Evolutionary conservation across 1,140 invertebrate genomes (phyloP).

Genomic region (Stratiolaelaps scimitus): DNA sequence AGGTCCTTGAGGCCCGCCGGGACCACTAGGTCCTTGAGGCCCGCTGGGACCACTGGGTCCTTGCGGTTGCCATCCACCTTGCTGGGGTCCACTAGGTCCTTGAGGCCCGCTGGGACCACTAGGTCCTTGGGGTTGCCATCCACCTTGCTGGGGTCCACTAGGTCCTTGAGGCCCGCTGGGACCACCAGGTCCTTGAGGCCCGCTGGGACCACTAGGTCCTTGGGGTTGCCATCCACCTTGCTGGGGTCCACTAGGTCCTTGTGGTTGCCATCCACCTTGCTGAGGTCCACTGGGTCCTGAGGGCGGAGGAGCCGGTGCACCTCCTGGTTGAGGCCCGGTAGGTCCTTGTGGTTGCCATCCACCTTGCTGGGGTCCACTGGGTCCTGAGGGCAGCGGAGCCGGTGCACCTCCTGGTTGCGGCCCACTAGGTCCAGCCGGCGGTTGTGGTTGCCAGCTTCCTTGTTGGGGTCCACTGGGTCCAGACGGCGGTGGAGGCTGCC

Average conservation of each 20-base stretch:
- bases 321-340: too few species aligned
- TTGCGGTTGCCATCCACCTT: constrained; percentile 5
- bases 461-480: too few species aligned
- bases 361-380: too few species aligned
- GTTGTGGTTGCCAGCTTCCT: too few species aligned
- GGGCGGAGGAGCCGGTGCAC: too few species aligned
- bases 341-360: too few species aligned
- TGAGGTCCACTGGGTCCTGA: background rate
- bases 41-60: background rate
- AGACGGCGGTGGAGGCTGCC: too few species aligned
- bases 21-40: background rate
- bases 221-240: background rate
- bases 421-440: too few species aligned
- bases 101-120: background rate
- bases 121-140: background rate
- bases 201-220: background rate
- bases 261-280: constrained; percentile 20
- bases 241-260: constrained; percentile 6
- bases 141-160: constrained; percentile 1
- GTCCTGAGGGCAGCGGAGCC: too few species aligned
- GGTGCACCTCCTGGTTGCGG: too few species aligned
- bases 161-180: background rate
- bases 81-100: background rate
- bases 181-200: background rate
- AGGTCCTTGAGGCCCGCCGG: background rate